Evolutionary conservation across 2,113 vertebrate species (phyloP).

Genomic region (Microcebus jonahi): DNA sequence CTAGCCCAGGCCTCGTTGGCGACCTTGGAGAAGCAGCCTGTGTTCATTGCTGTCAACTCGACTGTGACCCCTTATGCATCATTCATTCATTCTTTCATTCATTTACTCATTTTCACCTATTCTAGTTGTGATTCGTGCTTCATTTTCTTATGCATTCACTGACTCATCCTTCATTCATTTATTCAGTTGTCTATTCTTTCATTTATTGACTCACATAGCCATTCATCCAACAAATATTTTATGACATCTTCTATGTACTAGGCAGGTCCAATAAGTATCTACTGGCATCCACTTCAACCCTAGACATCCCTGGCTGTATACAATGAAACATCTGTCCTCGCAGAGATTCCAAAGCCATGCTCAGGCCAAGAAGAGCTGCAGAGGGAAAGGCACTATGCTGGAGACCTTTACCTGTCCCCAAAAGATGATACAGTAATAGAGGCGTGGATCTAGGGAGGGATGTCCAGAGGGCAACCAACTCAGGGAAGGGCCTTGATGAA

Average conservation of each 20-base stretch:
- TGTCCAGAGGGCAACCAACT: neutral
- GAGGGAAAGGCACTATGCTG: neutral
- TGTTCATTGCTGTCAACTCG: neutral
- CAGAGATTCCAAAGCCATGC: neutral
- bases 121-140: neutral
- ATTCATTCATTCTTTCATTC: neutral
- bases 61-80: neutral
- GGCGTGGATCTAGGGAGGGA: neutral
- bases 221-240: neutral
- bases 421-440: neutral
- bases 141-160: neutral
- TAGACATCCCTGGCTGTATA: neutral
- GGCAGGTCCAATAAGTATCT: neutral
- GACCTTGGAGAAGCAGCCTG: neutral
- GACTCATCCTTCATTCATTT: neutral
- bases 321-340: neutral
- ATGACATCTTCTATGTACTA: neutral
- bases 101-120: neutral
- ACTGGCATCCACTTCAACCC: neutral
- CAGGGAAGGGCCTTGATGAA: neutral
- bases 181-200: neutral
- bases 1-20: neutral
- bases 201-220: neutral
- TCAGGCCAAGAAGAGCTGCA: neutral
- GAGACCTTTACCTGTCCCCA: neutral